Evolutionary conservation across 2,113 vertebrate genomes (phyloP).

Genomic region (Oceanodroma tethys): DNA sequence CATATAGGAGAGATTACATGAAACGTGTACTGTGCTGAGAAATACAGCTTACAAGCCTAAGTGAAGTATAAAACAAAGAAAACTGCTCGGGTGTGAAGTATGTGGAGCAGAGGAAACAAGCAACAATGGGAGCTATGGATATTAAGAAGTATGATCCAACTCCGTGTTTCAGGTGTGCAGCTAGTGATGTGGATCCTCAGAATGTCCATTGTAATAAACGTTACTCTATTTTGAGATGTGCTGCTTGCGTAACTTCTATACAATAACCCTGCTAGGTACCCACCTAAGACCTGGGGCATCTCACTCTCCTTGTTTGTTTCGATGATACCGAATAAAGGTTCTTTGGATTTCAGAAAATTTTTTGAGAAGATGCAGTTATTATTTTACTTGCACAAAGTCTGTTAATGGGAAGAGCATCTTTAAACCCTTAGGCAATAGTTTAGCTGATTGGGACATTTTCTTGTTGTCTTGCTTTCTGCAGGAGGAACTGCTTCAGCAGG

Average conservation of each 20-base stretch:
- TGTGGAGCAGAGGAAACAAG: not conserved
- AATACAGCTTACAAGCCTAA: not conserved
- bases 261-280: rapidly evolving
- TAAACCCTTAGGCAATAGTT: not conserved
- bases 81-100: not conserved
- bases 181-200: not conserved
- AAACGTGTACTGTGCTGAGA: not conserved
- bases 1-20: not conserved
- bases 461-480: not conserved
- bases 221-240: not conserved
- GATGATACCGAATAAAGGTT: not conserved
- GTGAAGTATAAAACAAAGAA: not conserved
- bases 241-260: not conserved
- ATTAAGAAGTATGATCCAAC: not conserved
- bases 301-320: not conserved
- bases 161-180: not conserved
- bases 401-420: not conserved
- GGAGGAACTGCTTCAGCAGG: not conserved
- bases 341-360: not conserved
- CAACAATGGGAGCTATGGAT: not conserved
- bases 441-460: not conserved
- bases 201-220: rapidly evolving
- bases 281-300: not conserved
- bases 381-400: not conserved
- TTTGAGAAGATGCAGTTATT: not conserved